phyloP scores from a whole-genome alignment of 2,888 invertebrate genomes.

The Drosophila yooni region DNA sequence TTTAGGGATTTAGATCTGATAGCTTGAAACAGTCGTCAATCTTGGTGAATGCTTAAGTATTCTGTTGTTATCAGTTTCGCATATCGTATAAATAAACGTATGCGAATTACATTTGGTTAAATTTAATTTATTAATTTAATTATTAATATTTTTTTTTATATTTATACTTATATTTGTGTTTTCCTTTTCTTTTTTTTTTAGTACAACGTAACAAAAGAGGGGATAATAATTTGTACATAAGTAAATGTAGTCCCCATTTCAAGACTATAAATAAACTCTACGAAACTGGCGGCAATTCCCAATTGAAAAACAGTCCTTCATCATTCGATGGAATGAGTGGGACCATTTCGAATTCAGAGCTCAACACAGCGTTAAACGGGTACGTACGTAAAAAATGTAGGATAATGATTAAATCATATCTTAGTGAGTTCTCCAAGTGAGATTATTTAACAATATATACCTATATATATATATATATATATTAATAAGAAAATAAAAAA shows the following conservation, averaged over 20 bases:
- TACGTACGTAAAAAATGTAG: conserved; percentile 84
- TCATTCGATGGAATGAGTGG: conserved; percentile 94
- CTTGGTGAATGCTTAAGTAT: neutral
- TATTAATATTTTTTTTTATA: neutral
- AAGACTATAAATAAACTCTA: conserved; percentile 90
- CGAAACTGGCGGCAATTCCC: conserved; percentile 85
- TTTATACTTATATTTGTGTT: neutral
- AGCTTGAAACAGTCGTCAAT: neutral
- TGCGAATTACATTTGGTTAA: neutral
- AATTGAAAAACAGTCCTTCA: conserved; percentile 87
- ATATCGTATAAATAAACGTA: neutral
- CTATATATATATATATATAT: neutral
- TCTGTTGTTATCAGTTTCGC: neutral
- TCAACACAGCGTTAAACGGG: conserved; percentile 89
- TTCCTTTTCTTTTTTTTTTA: conserved; percentile 76
- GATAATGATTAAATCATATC: neutral
- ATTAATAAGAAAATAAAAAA: neutral
- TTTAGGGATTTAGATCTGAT: neutral
- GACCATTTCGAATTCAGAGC: conserved; percentile 89
- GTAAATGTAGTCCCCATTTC: conserved; percentile 89
- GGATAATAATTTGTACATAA: conserved; percentile 95
- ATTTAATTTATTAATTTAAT: neutral
- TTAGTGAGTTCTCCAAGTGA: neutral
- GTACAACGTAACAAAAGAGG: conserved; percentile 93
- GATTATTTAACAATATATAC: neutral